Conservation (phyloP, 1,140 invertebrate species). For the Bombus ignitus region DNA sequence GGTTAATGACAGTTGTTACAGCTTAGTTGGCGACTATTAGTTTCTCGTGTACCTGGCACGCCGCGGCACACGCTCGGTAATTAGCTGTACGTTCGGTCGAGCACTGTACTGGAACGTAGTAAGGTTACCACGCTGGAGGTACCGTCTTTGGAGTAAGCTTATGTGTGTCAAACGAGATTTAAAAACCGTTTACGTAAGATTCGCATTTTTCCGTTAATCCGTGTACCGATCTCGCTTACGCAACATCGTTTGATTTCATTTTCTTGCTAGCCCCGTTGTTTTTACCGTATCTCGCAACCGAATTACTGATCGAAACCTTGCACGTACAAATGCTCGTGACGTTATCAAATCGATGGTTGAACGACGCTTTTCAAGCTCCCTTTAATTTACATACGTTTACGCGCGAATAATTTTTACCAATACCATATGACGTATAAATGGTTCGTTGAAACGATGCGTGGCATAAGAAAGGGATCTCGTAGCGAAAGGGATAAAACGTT, state of each 20-base stretch:
- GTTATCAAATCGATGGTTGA: neutral
- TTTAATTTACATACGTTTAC: too few species aligned
- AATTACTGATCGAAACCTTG: neutral
- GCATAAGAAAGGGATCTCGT: neutral
- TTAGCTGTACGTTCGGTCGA: slow-evolving; percentile 63
- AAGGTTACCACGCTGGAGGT: neutral
- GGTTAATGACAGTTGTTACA: slow-evolving; percentile 79
- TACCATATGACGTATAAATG: too few species aligned
- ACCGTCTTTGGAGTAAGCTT: slow-evolving; percentile 30
- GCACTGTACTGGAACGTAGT: slow-evolving; percentile 35
- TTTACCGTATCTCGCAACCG: neutral
- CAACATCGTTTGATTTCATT: slow-evolving; percentile 22
- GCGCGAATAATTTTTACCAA: too few species aligned
- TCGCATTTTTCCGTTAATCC: slow-evolving; percentile 20
- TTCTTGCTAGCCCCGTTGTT: neutral
- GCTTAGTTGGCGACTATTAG: slow-evolving; percentile 73
- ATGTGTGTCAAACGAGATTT: slow-evolving; percentile 4
- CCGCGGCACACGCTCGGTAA: slow-evolving; percentile 71
- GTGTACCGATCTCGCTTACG: neutral
- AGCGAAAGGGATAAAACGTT: neutral
- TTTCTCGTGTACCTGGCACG: slow-evolving; percentile 73
- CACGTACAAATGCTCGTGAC: neutral
- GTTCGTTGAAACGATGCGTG: neutral
- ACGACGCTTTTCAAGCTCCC: neutral
- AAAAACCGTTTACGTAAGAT: slow-evolving; percentile 42